These are phyloP conservation scores for Scaptomyza flava DNA, from an alignment of 2,888 invertebrate species.

Conservation along the genomic window DNA sequence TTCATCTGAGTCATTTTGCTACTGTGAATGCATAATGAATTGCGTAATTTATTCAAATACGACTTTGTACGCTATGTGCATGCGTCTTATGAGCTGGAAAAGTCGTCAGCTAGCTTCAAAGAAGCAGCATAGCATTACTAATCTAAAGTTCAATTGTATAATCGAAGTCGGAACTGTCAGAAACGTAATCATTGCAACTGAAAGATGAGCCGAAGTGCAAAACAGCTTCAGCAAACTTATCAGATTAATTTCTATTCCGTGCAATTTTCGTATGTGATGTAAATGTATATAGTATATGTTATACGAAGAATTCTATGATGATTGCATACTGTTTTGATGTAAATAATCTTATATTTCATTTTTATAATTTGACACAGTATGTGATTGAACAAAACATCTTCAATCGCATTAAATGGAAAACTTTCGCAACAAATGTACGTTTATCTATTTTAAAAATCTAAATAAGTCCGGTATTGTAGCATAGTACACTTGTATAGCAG, in stretches of 20 bases:
- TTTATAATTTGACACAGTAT: not conserved
- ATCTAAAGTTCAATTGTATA: constrained; percentile 3
- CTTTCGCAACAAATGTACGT: too few species aligned
- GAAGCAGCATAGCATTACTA: not conserved
- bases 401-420: not conserved
- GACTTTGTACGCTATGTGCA: not conserved
- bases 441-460: not conserved
- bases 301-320: not conserved
- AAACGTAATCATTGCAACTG: constrained; percentile 12
- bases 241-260: not conserved
- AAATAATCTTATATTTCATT: not conserved
- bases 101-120: constrained; percentile 14
- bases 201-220: constrained; percentile 30
- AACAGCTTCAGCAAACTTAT: not conserved
- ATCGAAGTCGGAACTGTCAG: constrained; percentile 41
- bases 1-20: constrained; percentile 27
- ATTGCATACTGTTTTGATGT: not conserved
- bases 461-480: not conserved
- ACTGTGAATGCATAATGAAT: constrained; percentile 5
- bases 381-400: not conserved
- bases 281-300: not conserved
- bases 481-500: not conserved
- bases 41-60: constrained; percentile 3
- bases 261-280: constrained; percentile 9
- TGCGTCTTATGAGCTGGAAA: constrained; percentile 14